Conservation (phyloP, 2,888 invertebrate genomes). For the Hydroisotoma schaefferi region DNA sequence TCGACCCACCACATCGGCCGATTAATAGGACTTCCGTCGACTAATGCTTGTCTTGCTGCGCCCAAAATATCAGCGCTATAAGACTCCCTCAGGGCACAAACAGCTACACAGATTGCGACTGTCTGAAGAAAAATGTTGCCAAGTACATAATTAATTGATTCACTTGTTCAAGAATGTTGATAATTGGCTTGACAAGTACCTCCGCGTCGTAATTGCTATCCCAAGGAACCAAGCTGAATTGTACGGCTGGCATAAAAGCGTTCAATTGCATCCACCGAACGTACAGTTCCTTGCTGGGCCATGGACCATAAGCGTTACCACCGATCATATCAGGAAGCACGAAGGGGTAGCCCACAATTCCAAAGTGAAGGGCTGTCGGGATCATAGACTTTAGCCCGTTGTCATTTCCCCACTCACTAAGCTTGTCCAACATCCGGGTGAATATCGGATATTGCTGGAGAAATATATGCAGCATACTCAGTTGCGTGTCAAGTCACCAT, state of each 20-base stretch:
- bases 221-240: slow-evolving; percentile 79
- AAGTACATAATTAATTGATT: too few relatives aligned
- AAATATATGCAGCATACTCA: too few relatives aligned
- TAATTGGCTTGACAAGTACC: too few relatives aligned
- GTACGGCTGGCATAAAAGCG: slow-evolving; percentile 72
- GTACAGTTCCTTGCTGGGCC: slow-evolving; percentile 63
- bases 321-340: slow-evolving; percentile 62
- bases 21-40: too few relatives aligned
- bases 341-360: slow-evolving; percentile 65
- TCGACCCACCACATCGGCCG: too few relatives aligned
- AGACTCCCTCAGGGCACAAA: too few relatives aligned
- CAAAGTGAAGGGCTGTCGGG: slow-evolving; percentile 54
- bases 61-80: too few relatives aligned
- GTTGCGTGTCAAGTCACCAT: not conserved
- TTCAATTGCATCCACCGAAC: slow-evolving; percentile 76
- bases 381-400: slow-evolving; percentile 54
- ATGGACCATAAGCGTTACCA: slow-evolving; percentile 51
- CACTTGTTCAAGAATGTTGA: too few relatives aligned
- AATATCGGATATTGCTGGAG: slow-evolving; percentile 52
- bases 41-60: too few relatives aligned
- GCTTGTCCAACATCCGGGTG: slow-evolving; percentile 74
- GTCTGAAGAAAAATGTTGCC: too few relatives aligned
- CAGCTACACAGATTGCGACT: too few relatives aligned
- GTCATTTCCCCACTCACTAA: slow-evolving; percentile 58
- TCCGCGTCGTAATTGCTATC: slow-evolving; percentile 61